These are phyloP conservation scores for Lateolabrax maculatus DNA, from an alignment of 2,797 vertebrate species.

Conservation along the genomic window DNA sequence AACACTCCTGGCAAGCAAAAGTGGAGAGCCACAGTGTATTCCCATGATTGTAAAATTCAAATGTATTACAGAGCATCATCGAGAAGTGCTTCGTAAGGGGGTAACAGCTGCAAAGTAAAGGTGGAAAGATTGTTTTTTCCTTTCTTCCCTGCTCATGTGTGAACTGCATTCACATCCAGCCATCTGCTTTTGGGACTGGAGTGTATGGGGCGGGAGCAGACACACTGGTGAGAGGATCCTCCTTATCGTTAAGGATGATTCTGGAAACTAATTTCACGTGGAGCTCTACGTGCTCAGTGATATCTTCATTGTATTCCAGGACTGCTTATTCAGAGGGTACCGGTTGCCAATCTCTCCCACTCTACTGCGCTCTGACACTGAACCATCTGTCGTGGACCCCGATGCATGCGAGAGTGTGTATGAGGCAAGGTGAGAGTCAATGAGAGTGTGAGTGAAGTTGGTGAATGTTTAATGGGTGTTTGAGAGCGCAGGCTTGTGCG, in stretches of 20 bases:
- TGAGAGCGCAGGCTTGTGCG: background rate
- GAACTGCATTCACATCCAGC: slow-evolving; percentile 58
- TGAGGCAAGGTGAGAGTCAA: background rate
- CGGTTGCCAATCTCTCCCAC: slow-evolving; percentile 56
- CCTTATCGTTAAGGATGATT: slow-evolving; percentile 56
- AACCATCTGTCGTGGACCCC: slow-evolving; percentile 58
- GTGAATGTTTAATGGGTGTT: slow-evolving; percentile 11
- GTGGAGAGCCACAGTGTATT: slow-evolving; percentile 21
- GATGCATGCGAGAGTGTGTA: background rate
- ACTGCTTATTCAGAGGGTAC: slow-evolving; percentile 29
- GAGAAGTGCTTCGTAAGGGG: slow-evolving; percentile 32
- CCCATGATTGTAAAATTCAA: slow-evolving; percentile 29
- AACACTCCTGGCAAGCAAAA: slow-evolving; percentile 26
- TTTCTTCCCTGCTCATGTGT: slow-evolving; percentile 60
- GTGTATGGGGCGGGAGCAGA: slow-evolving; percentile 7
- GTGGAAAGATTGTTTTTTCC: slow-evolving; percentile 50
- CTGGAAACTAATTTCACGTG: slow-evolving; percentile 57
- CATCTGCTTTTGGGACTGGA: slow-evolving; percentile 69
- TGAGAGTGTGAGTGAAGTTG: background rate
- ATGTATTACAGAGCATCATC: slow-evolving; percentile 35
- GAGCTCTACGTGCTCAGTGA: slow-evolving; percentile 45
- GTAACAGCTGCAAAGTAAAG: slow-evolving; percentile 68
- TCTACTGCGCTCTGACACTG: slow-evolving; percentile 33
- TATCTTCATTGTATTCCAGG: slow-evolving; percentile 59
- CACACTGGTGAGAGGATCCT: slow-evolving; percentile 29